phyloP scores from a whole-genome alignment of 2,797 vertebrate genomes.

The Pogonophryne albipinna region DNA sequence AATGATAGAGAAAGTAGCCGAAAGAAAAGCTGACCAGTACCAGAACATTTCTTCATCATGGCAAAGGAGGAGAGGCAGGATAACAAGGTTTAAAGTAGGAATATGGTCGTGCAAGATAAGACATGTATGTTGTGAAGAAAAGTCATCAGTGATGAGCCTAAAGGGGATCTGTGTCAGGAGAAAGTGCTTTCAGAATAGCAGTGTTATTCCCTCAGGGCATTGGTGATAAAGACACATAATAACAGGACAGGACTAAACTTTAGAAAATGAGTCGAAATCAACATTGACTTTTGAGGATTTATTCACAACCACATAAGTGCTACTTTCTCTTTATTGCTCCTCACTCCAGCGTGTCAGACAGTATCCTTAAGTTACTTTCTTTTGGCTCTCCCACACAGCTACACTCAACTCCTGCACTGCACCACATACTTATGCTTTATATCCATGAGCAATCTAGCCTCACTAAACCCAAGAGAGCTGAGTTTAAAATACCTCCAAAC shows the following conservation, averaged over 20 bases:
- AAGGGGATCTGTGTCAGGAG: neutral
- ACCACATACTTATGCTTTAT: conserved; percentile 66
- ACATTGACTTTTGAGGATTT: conserved; percentile 50
- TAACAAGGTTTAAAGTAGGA: neutral
- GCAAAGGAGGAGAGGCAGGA: neutral
- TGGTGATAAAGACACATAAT: conserved; percentile 22
- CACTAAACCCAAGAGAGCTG: conserved; percentile 12
- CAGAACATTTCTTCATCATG: neutral
- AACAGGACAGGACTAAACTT: conserved; percentile 38
- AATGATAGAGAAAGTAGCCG: neutral
- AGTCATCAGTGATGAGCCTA: neutral
- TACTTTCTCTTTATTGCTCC: conserved; percentile 21
- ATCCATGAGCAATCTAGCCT: conserved; percentile 5
- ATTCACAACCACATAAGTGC: conserved; percentile 67
- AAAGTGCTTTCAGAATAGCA: neutral
- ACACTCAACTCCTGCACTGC: conserved; percentile 25
- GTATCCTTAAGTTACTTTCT: conserved; percentile 54
- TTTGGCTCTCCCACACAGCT: conserved; percentile 55
- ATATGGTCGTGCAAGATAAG: neutral
- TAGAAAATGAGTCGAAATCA: conserved; percentile 39
- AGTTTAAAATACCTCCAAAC: conserved; percentile 24
- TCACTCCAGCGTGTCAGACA: conserved; percentile 47
- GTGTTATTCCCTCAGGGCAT: neutral
- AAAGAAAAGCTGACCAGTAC: neutral
- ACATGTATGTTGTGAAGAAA: conserved; percentile 3